These are phyloP conservation scores for Synanthedon vespiformis DNA, from an alignment of 2,888 invertebrate genomes.

Conservation along the genomic window DNA sequence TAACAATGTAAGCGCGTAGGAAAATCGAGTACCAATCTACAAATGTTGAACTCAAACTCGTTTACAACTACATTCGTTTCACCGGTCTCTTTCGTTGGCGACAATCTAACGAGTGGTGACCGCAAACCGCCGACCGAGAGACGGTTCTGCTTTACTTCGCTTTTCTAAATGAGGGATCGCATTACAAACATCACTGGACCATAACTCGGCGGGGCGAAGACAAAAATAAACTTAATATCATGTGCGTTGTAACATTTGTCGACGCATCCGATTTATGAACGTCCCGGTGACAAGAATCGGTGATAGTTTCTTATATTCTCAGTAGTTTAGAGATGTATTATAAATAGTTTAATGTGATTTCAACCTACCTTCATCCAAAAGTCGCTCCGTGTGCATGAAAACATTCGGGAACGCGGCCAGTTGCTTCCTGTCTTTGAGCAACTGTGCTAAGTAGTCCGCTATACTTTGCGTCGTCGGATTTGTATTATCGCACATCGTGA, in stretches of 20 bases:
- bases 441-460: constrained; percentile 99
- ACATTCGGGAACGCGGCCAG: constrained; percentile 99
- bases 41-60: constrained; percentile 45
- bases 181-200: constrained; percentile 68
- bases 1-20: constrained; percentile 41
- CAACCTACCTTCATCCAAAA: constrained; percentile 96
- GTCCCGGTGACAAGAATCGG: constrained; percentile 51
- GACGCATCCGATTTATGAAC: constrained; percentile 63
- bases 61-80: constrained; percentile 51
- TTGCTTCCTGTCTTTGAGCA: constrained; percentile 99
- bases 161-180: constrained; percentile 63
- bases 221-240: constrained; percentile 70
- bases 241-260: constrained; percentile 65
- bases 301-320: constrained; percentile 25
- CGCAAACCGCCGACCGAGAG: constrained; percentile 49
- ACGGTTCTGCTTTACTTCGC: constrained; percentile 56
- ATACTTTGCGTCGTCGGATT: constrained; percentile 91
- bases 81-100: constrained; percentile 52
- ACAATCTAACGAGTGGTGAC: constrained; percentile 58
- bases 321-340: constrained; percentile 24
- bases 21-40: constrained; percentile 16
- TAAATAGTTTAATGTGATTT: constrained; percentile 33
- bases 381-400: constrained; percentile 98
- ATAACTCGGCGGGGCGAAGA: constrained; percentile 67
- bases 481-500: constrained; percentile 70